Conservation (phyloP, 2,888 invertebrate species). For the Hyppa rectilinea region DNA sequence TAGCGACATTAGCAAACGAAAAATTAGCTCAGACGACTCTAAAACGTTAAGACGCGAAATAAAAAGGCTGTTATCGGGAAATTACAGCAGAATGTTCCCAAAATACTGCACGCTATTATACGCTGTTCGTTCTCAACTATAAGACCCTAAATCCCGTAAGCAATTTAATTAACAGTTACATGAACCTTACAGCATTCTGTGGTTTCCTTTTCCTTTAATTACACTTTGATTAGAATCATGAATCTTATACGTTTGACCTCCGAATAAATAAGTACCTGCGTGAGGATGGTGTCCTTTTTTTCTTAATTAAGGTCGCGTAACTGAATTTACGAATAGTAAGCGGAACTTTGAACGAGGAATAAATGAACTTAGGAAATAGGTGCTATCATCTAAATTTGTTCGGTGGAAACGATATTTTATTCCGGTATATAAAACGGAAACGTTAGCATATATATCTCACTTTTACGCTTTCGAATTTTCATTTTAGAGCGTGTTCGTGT, state of each 20-base stretch:
- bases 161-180: conserved; percentile 56
- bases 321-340: conserved; percentile 66
- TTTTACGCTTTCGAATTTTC: conserved; percentile 44
- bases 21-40: conserved; percentile 35
- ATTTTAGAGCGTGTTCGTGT: conserved; percentile 43
- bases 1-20: conserved; percentile 29
- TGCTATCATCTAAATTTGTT: conserved; percentile 40
- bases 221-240: conserved; percentile 67
- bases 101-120: conserved; percentile 44
- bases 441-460: conserved; percentile 35
- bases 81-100: conserved; percentile 38
- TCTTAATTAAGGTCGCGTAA: conserved; percentile 71
- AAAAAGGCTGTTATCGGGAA: conserved; percentile 59
- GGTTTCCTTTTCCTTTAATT: conserved; percentile 68
- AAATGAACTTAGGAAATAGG: conserved; percentile 59
- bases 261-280: conserved; percentile 67
- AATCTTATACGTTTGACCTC: conserved; percentile 66
- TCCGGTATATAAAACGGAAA: conserved; percentile 24
- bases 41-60: conserved; percentile 44
- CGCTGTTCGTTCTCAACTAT: conserved; percentile 10
- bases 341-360: conserved; percentile 60
- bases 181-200: conserved; percentile 57
- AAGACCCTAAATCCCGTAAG: conserved; percentile 50
- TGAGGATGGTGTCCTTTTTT: conserved; percentile 66
- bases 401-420: conserved; percentile 37